Evolutionary conservation across 2,797 vertebrate genomes (phyloP).

Genomic region (Myotis pilosus): DNA sequence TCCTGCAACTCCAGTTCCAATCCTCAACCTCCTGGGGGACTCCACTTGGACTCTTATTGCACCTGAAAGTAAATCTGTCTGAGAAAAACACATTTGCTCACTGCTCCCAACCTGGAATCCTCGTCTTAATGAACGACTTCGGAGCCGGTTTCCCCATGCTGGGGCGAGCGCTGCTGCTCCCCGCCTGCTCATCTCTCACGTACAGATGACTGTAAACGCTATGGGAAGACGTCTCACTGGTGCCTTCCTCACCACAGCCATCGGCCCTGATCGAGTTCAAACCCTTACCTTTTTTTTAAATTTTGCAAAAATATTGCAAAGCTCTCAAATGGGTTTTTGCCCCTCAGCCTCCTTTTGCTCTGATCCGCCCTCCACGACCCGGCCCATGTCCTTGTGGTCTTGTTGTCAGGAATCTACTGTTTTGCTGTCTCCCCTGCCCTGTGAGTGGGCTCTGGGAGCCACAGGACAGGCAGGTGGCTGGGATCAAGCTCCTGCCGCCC

Average conservation of each 20-base stretch:
- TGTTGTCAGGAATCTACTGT: neutral
- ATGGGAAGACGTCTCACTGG: neutral
- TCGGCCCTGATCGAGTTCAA: neutral
- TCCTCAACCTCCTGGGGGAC: neutral
- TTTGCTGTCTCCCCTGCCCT: neutral
- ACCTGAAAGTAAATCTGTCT: neutral
- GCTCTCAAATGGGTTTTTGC: neutral
- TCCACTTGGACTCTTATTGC: neutral
- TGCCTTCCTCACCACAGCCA: neutral
- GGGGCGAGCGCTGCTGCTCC: too few species aligned
- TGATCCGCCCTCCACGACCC: neutral
- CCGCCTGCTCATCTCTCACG: neutral
- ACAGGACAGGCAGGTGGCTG: neutral
- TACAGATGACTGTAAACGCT: neutral
- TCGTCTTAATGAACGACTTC: neutral
- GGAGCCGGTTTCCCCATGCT: too few species aligned
- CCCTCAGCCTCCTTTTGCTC: neutral
- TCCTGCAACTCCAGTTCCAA: neutral
- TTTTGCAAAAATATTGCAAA: neutral
- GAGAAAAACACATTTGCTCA: neutral
- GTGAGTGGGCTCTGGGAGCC: neutral
- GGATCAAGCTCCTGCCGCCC: rapidly evolving
- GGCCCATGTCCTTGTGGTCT: neutral
- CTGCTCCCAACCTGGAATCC: neutral
- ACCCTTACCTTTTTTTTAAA: neutral